Conservation (phyloP, 2,888 invertebrate genomes). For the Heliconius charithonia region DNA sequence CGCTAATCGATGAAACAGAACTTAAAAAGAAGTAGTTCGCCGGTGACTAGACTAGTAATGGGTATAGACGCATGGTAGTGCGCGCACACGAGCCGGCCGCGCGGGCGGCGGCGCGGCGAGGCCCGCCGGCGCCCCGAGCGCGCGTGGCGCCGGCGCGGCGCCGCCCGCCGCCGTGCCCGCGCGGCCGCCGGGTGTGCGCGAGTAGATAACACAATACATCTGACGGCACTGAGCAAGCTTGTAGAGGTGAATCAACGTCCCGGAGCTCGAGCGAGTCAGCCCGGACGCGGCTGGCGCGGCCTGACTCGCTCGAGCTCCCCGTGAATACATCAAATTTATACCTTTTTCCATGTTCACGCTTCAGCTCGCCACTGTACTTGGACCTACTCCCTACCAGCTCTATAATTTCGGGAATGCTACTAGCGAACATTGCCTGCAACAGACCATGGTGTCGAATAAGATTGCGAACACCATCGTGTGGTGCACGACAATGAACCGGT, state of each 20-base stretch:
- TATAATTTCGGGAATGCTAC: slow-evolving; percentile 99
- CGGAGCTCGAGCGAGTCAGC: slow-evolving; percentile 75
- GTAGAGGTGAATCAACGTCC: slow-evolving; percentile 75
- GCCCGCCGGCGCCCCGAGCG: slow-evolving; percentile 56
- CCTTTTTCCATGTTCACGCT: slow-evolving; percentile 99
- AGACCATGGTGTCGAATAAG: slow-evolving; percentile 84
- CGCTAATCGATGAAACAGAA: slow-evolving; percentile 82
- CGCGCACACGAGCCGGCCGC: slow-evolving; percentile 71
- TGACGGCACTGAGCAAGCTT: slow-evolving; percentile 85
- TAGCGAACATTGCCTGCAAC: slow-evolving; percentile 99
- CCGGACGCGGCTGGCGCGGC: slow-evolving; percentile 59
- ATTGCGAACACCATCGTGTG: slow-evolving; percentile 80
- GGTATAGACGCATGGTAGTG: slow-evolving; percentile 83
- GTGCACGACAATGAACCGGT: slow-evolving; percentile 83
- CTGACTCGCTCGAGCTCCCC: slow-evolving; percentile 78
- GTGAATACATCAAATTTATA: slow-evolving; percentile 85
- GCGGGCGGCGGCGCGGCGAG: slow-evolving; percentile 51
- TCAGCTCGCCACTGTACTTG: slow-evolving; percentile 99
- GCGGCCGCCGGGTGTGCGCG: slow-evolving; percentile 70
- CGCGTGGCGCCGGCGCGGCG: slow-evolving; percentile 58
- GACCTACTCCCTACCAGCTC: slow-evolving; percentile 99
- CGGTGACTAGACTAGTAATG: slow-evolving; percentile 79
- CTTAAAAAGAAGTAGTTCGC: slow-evolving; percentile 82
- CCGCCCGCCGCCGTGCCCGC: slow-evolving; percentile 54
- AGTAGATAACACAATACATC: slow-evolving; percentile 85